Percentiles rank a stretch among this genome's conserved stretches.
Conservation (phyloP, 2,888 invertebrate genomes). For the Quadriops clusia region DNA sequence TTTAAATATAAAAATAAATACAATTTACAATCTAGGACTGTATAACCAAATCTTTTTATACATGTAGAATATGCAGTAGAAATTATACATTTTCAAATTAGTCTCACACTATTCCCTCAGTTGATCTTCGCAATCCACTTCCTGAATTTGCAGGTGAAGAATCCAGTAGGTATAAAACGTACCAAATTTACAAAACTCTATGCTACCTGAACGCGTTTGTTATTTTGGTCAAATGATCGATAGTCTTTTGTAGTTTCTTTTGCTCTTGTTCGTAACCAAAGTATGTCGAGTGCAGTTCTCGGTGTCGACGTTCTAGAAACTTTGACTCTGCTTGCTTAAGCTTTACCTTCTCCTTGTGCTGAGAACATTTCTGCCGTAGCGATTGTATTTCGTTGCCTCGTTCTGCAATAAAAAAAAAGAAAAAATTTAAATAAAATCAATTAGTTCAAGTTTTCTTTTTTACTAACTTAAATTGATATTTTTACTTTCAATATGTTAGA, state of each 20-base stretch:
- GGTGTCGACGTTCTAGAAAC: conserved; percentile 28
- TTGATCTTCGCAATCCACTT: no score
- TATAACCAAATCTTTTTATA: no score
- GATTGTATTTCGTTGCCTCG: conserved; percentile 39
- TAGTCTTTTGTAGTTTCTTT: conserved; percentile 26
- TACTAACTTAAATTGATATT: no score
- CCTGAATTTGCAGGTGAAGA: no score
- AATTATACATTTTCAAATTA: no score
- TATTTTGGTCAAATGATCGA: conserved; percentile 32
- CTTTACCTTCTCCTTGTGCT: conserved; percentile 40
- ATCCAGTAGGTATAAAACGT: no score
- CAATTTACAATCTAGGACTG: no score
- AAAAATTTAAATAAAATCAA: not conserved
- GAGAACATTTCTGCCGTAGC: conserved; percentile 38
- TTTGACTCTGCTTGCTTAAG: conserved; percentile 39
- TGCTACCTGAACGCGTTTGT: conserved; percentile 34
- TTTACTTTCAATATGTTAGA: no score
- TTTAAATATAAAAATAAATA: no score
- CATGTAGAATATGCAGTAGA: no score
- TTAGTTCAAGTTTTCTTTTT: no score
- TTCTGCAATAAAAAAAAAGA: conserved; percentile 32
- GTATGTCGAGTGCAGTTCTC: conserved; percentile 27
- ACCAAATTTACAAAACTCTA: conserved; percentile 16
- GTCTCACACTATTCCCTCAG: no score
- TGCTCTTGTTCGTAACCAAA: conserved; percentile 29